Conservation (phyloP, 2,113 vertebrate species). For the Columba livia region DNA sequence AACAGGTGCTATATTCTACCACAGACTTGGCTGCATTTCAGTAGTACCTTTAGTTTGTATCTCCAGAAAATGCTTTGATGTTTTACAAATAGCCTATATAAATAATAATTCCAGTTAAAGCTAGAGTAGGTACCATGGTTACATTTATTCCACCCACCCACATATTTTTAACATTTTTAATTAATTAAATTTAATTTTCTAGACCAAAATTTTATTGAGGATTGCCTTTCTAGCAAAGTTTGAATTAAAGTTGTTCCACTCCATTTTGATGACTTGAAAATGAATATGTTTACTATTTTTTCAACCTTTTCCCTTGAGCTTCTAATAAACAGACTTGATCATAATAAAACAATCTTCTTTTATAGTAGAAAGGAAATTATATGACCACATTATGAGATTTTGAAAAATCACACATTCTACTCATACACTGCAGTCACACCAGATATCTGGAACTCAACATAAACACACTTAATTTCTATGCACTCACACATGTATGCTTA, state of each 20-base stretch:
- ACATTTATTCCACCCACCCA: neutral
- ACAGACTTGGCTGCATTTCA: neutral
- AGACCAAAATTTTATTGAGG: neutral
- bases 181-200: neutral
- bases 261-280: neutral
- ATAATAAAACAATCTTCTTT: neutral
- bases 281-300: neutral
- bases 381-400: neutral
- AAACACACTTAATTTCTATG: neutral
- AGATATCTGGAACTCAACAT: neutral
- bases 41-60: neutral
- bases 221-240: neutral
- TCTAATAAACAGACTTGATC: neutral
- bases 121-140: neutral
- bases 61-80: conserved; percentile 5
- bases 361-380: neutral
- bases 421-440: neutral
- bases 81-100: neutral
- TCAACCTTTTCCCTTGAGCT: neutral
- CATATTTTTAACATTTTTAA: neutral
- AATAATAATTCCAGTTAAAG: neutral
- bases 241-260: neutral
- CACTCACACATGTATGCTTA: neutral
- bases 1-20: neutral
- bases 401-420: neutral